phyloP scores from a whole-genome alignment of 2,888 invertebrate genomes.

The Apocheima hispidaria region DNA sequence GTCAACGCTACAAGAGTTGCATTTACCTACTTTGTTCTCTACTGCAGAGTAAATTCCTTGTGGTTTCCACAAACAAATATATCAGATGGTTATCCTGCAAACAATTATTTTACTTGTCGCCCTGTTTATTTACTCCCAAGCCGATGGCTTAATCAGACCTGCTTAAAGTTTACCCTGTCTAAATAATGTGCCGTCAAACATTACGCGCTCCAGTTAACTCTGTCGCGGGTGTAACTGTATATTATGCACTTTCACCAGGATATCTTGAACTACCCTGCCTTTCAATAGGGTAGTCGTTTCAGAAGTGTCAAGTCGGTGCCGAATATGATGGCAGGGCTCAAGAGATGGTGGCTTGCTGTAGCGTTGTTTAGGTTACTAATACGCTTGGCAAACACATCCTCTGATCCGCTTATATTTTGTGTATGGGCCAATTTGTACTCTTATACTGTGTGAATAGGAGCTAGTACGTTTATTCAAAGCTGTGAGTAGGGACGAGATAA shows the following conservation, averaged over 20 bases:
- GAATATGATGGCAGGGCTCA: constrained; percentile 48
- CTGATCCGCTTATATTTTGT: constrained; percentile 66
- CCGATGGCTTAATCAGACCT: constrained; percentile 68
- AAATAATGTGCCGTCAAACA: constrained; percentile 71
- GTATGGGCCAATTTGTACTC: constrained; percentile 31
- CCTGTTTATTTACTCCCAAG: constrained; percentile 41
- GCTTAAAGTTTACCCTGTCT: constrained; percentile 64
- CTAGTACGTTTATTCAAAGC: constrained; percentile 5
- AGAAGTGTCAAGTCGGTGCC: constrained; percentile 26
- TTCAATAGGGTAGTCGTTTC: constrained; percentile 28
- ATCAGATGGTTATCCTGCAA: constrained; percentile 27
- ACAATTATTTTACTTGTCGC: constrained; percentile 33
- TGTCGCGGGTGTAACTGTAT: constrained; percentile 59
- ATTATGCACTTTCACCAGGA: constrained; percentile 53
- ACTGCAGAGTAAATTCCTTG: neutral
- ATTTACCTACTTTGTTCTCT: neutral
- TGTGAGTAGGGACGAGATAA: constrained; percentile 2
- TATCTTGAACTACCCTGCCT: constrained; percentile 52
- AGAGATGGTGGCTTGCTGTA: constrained; percentile 53
- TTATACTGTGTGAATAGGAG: constrained; percentile 18
- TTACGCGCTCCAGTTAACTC: constrained; percentile 68
- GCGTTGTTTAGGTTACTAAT: constrained; percentile 74
- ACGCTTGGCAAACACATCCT: constrained; percentile 67
- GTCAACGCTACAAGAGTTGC: neutral
- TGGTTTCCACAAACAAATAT: constrained; percentile 13